Base-by-base conservation (phyloP, 1,140 invertebrate species). In the Olivierus martensii region DNA sequence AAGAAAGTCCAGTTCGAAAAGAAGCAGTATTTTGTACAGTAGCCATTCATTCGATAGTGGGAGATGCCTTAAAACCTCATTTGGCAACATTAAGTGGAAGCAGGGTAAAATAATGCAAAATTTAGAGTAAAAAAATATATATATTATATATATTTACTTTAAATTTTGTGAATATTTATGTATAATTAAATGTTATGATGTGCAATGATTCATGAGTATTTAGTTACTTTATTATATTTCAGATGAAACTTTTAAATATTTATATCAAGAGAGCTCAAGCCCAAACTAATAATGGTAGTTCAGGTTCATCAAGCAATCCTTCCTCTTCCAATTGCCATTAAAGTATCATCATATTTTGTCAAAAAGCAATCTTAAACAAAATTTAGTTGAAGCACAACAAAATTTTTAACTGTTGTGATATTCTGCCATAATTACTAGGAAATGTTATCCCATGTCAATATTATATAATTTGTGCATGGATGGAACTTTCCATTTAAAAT, bases 1-100 rank as follows among this genome's bases (percentile, higher is more conserved):
- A 75, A 17, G 86, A 93, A 66, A 91, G 86, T 55, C 79, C 84
- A 51, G 88, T 95, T 21, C 77, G 92, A 14, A 95, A 96, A 67
- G 87, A 87, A 54, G 84, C 88, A 9, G 88, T 95, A 1, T 94
- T 96, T 69, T 92, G 88, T 65, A 89, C 96, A 79, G 92, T 96
- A 3, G 84, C 87, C 34, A 79, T 94, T 51, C 85, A 94, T 59
- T 77, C 82, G 59, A 79, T 80, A 14, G 79, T 93, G 3, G 91
- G 90, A 2, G 81, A 83, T 17, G 72, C 76, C 19, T 74, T 96
- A 62, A 76, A 81, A 58, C 84, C 85, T 0, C 82, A 90, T 65
- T 72, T 93, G 22, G 74, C 75, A 19, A 75, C 77, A 18, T 71
- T 97, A 10, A 84, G 82, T 57, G 81, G 84, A 53, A 89, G 87